Base-by-base conservation (phyloP, 2,888 invertebrate genomes). In the Euproctis similis region DNA sequence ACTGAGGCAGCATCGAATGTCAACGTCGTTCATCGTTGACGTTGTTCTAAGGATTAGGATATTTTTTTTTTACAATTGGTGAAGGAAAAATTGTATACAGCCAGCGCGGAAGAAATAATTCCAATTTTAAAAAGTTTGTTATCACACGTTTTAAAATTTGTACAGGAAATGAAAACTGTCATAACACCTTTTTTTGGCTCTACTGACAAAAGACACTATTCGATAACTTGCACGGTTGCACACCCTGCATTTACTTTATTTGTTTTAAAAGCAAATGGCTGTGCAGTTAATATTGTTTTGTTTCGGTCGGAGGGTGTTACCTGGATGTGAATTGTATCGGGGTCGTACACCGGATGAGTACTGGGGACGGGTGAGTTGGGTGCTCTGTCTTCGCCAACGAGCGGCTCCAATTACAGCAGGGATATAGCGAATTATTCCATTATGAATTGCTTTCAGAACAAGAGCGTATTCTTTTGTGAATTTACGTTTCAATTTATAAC, bases 21-120 rank as follows among this genome's bases (percentile, higher is more conserved):
- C n/a, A n/a, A n/a, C n/a, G n/a, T n/a, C n/a, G n/a, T n/a, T n/a
- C n/a, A n/a, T n/a, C n/a, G n/a, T 24, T 28, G 12, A 28, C 27
- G 26, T 33, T 31, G 36, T 32, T 33, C 24, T 25, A 34, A 34
- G 42, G 51, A 47, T 50, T 47, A 49, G 39, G 33, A 37, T 52
- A 45, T 39, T 49, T 42, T 33, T 43, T 44, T 36, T 28, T 39
- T 31, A 46, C 38, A 32, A 47, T 29, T 39, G 33, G 42, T 42
- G 36, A 36, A 42, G 39, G 41, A 42, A n/a, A n/a, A n/a, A n/a
- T 41, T 39, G 31, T 25, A 36, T 33, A 42, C 36, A 36, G 24
- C 42, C 49, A 46, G 46, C 47, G 52, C 59, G 67, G 64, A 67
- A 68, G 67, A 62, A 56, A 69, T 68, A 69, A 61, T 50, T 64